phyloP scores from a whole-genome alignment of 2,888 invertebrate genomes.

The Myopa testacea region DNA sequence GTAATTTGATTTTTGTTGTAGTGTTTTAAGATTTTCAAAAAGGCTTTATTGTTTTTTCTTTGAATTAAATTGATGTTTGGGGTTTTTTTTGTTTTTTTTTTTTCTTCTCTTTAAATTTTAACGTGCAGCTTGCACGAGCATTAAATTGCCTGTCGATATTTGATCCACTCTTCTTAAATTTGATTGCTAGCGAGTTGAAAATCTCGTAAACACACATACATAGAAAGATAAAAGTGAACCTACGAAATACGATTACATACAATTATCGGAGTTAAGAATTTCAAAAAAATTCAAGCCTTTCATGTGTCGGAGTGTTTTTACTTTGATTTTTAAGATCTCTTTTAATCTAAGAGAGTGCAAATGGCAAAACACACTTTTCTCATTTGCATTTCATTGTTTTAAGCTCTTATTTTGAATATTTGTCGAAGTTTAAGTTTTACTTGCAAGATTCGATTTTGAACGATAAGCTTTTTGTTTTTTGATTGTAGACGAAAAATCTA shows the following conservation, averaged over 20 bases:
- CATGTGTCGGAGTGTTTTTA: background rate
- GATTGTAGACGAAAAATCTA: background rate
- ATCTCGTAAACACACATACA: slow-evolving; percentile 12
- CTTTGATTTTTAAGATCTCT: background rate
- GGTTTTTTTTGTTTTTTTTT: background rate
- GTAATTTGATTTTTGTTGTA: no score
- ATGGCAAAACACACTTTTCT: background rate
- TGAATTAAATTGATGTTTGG: no score
- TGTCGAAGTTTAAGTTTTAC: background rate
- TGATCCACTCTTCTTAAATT: no score
- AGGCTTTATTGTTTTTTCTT: no score
- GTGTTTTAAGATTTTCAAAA: no score
- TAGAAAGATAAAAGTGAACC: background rate
- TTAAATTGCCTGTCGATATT: no score
- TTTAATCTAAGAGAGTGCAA: no score
- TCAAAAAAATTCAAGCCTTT: background rate
- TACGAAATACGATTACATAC: background rate
- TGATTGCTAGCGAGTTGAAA: slow-evolving; percentile 9
- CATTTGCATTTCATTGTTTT: background rate
- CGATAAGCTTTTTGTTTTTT: background rate
- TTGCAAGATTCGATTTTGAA: background rate
- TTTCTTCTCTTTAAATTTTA: no score
- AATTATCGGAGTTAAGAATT: background rate
- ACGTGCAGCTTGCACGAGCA: no score
- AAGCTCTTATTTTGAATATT: background rate